Evolutionary conservation across 2,797 vertebrate species (phyloP).

Genomic region (Craterocephalus amniculus): DNA sequence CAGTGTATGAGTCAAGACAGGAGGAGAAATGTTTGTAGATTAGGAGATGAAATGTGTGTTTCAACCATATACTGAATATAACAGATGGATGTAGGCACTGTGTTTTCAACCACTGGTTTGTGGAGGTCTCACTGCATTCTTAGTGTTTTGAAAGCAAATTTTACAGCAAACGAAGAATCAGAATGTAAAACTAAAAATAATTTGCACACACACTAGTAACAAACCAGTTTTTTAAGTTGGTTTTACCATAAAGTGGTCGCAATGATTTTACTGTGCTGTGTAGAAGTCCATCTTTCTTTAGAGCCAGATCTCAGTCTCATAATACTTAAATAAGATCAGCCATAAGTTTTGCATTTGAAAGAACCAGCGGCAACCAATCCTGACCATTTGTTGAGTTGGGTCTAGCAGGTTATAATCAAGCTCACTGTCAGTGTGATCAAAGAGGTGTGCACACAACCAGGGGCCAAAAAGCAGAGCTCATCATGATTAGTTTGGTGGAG

Average conservation of each 20-base stretch:
- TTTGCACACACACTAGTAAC: not conserved
- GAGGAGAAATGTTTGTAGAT: no score
- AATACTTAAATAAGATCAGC: not conserved
- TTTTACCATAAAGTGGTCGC: not conserved
- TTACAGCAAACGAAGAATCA: not conserved
- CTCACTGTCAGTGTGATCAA: not conserved
- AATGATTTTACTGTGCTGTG: not conserved
- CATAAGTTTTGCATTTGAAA: not conserved
- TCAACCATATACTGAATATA: no score
- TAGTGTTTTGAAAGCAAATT: not conserved
- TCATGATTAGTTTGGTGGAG: not conserved
- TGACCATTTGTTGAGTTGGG: not conserved
- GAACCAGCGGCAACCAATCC: not conserved
- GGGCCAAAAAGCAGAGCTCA: not conserved
- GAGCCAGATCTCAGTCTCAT: not conserved
- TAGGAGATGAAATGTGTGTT: no score
- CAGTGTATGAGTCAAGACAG: not conserved
- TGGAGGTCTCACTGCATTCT: not conserved
- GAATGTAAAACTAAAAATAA: no score
- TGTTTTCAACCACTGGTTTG: not conserved
- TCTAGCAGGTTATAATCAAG: not conserved
- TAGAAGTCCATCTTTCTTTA: not conserved
- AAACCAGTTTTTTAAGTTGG: not conserved
- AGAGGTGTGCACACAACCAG: no score
- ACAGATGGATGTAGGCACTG: no score